A percentile compares a stretch with the other conserved stretches of the same genome.
Conservation (phyloP, 2,113 vertebrate genomes). For the Buteo buteo region DNA sequence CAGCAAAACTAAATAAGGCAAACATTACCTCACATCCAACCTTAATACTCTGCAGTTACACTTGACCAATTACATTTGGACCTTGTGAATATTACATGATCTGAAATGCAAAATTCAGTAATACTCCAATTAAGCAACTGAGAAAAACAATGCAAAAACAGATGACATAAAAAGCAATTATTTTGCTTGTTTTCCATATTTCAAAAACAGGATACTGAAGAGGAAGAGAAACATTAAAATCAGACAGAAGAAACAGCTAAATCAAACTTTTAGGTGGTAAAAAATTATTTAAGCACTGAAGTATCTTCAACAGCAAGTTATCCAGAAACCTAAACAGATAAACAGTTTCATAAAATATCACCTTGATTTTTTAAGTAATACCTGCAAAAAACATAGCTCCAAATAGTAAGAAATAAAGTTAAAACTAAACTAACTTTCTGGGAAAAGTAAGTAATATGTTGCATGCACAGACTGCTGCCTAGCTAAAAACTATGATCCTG, state of each 20-base stretch:
- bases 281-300: not conserved
- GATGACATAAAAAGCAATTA: not conserved
- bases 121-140: not conserved
- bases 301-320: not conserved
- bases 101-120: not conserved
- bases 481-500: not conserved
- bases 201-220: not conserved
- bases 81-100: not conserved
- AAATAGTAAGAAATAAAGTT: not conserved
- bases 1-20: not conserved
- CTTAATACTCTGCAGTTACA: not conserved
- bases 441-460: not conserved
- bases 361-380: not conserved
- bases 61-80: not conserved
- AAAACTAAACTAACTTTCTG: not conserved
- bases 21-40: not conserved
- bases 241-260: not conserved
- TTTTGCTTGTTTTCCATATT: not conserved
- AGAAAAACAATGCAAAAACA: not conserved
- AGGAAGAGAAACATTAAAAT: not conserved
- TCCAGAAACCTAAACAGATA: not conserved
- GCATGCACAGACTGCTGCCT: not conserved
- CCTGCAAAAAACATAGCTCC: not conserved
- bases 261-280: not conserved
- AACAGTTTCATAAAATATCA: not conserved